These are phyloP conservation scores for Malurus elegans DNA, from an alignment of 2,113 vertebrate species.

Conservation along the genomic window DNA sequence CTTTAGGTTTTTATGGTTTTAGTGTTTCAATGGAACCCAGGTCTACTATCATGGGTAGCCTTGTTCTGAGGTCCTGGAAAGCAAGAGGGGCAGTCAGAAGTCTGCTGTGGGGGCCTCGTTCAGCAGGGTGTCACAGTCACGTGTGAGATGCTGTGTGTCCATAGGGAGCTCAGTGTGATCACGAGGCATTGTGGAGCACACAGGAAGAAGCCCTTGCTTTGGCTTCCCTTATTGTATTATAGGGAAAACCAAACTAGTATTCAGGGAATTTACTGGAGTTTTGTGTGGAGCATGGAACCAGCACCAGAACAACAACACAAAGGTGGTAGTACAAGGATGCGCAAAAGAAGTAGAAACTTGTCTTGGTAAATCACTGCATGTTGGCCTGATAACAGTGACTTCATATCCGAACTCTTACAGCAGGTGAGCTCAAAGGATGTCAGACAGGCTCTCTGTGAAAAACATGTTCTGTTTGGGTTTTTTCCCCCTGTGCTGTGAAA, in stretches of 20 bases:
- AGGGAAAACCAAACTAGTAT: background rate
- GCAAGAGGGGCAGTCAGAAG: background rate
- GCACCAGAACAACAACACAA: background rate
- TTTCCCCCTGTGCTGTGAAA: background rate
- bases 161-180: background rate
- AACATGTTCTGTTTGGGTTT: background rate
- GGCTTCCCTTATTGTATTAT: background rate
- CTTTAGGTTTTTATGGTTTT: conserved; percentile 30
- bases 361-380: background rate
- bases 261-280: background rate
- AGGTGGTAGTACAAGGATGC: background rate
- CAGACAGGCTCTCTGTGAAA: background rate
- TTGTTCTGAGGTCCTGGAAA: background rate
- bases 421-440: background rate
- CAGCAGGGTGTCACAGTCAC: background rate
- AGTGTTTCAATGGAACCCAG: background rate
- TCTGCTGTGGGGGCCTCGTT: background rate
- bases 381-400: background rate
- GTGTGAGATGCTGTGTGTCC: background rate
- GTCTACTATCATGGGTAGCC: background rate
- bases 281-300: background rate
- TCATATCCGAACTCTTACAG: background rate
- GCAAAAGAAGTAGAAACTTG: background rate
- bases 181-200: background rate
- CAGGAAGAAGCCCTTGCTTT: background rate